Evolutionary conservation across 2,797 vertebrate genomes (phyloP).

Genomic region (Rhynchonycteris naso): DNA sequence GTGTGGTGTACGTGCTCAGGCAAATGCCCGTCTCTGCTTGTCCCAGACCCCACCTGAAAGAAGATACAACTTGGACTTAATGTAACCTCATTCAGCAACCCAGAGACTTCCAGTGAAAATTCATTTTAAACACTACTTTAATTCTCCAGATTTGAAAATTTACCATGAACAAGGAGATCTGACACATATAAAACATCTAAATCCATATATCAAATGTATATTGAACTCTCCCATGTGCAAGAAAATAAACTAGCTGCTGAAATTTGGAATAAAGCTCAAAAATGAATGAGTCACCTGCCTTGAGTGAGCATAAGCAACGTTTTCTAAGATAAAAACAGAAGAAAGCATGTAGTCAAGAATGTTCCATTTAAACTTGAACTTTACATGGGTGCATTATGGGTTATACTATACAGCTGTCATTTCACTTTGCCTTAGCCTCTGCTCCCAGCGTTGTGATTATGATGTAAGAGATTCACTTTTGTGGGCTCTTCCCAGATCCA

Average conservation of each 20-base stretch:
- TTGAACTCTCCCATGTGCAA: not conserved
- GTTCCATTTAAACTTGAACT: not conserved
- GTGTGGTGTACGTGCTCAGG: constrained; percentile 19
- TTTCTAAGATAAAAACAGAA: constrained; percentile 11
- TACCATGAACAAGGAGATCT: not conserved
- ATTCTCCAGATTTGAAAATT: constrained; percentile 26
- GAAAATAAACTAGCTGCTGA: constrained; percentile 21
- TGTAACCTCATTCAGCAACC: constrained; percentile 56
- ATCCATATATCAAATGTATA: constrained; percentile 36
- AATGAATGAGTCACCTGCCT: not conserved
- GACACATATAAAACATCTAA: constrained; percentile 8
- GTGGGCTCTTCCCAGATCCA: not conserved
- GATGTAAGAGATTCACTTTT: not conserved
- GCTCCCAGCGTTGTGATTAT: not conserved
- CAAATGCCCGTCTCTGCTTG: not conserved
- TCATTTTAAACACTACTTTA: constrained; percentile 5
- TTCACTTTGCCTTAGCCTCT: not conserved
- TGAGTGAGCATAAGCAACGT: not conserved
- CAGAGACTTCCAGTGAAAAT: constrained; percentile 69
- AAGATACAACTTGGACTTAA: constrained; percentile 54
- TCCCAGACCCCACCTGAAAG: constrained; percentile 21
- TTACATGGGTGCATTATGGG: not conserved
- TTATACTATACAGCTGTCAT: not conserved
- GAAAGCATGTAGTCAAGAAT: not conserved
- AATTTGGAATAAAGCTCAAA: not conserved